Base-by-base conservation (phyloP, 2,888 invertebrate genomes). In the Trypoxylon attenuatum region DNA sequence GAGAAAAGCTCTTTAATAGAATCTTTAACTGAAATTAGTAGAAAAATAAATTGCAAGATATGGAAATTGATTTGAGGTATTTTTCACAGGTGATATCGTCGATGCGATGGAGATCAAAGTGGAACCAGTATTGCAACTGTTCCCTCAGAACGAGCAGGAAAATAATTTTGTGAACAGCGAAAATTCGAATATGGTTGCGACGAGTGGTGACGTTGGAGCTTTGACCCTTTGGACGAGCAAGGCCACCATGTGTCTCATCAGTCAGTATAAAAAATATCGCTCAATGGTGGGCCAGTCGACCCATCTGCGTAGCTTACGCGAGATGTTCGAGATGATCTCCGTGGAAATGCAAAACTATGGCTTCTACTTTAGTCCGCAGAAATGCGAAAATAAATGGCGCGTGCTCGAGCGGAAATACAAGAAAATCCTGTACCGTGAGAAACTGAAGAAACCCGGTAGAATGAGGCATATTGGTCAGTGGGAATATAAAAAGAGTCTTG, bases 341-440 rank as follows among this genome's bases (percentile, higher is more conserved):
- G n/a, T 74, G 1, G 83, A 85, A 49, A 84, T 85, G 85, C 77
- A 79, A 25, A 82, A 82, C 21, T 69, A 73, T 13, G 82, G 82
- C 0, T 84, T 78, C 47, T 77, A 68, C 61, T 85, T 85, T 47
- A 84, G 80, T 45, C 75, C 84, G 0, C 85, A 85, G 50, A 85
- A 85, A 39, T 85, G 85, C 54, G 85, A 85, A 52, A 85, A 85
- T 62, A 85, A 85, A 52, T 85, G 85, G 85, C 77, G 84, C 6
- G 85, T 85, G 0, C 59, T 84, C 1, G 85, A 84, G 39, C 78
- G 85, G 6, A 85, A 85, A 38, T 85, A 85, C 58, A 85, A 84
- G 57, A 84, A 84, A 49, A 74, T 85, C 2, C 77, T 82, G 5
- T 73, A 75, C n/a, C 74, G 84, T 2, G 82, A 85, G 23, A 76